Evolutionary conservation across 2,888 invertebrate species (phyloP), one percentile per base, ranked within the genome.

Genomic region (Amorpha juglandis): DNA sequence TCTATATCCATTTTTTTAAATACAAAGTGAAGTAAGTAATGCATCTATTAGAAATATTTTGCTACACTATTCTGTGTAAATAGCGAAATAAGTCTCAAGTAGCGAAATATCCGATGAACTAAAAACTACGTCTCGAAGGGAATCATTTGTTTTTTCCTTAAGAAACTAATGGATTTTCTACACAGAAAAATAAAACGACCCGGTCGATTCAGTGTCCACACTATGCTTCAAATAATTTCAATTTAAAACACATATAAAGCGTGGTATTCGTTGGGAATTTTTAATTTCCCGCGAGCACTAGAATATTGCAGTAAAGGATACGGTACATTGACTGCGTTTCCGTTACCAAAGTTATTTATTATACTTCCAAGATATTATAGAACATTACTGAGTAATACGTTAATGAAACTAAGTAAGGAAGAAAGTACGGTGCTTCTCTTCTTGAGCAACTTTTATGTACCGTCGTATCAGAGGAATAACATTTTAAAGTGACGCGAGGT

Each of bases 131-230:
- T 79, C 77, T 72, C 71, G 68, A 73, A 69, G 72, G 71, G 69
- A 75, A 74, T 72, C 74, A 75, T 75, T 78, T 70, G 67, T 67
- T 75, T 81, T 79, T 58, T 79, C 79, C 71, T 72, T 69, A 69
- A 66, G 64, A 72, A 69, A 76, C 83, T 87, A 88, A 88, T 89
- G 87, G 86, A 86, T 84, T 84, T 79, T 73, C 74, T 74, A 74
- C 71, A 77, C 70, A 76, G 74, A 74, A 74, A 74, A 71, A 76
- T 38, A 70, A 64, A 65, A 70, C 62, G 52, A 45, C 53, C 47
- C 62, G 35, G 52, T 45, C 45, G 47, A 63, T 53, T 53, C 66
- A 71, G 69, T 74, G 76, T 77, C 75, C 71, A 80, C 35, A 58
- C 45, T 19, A 12, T 74, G 79, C 76, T 80, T 76, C 76, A 75